Conservation (phyloP, 64 coral and sea anemone species). For the Dendrophyllia cribrosa region DNA sequence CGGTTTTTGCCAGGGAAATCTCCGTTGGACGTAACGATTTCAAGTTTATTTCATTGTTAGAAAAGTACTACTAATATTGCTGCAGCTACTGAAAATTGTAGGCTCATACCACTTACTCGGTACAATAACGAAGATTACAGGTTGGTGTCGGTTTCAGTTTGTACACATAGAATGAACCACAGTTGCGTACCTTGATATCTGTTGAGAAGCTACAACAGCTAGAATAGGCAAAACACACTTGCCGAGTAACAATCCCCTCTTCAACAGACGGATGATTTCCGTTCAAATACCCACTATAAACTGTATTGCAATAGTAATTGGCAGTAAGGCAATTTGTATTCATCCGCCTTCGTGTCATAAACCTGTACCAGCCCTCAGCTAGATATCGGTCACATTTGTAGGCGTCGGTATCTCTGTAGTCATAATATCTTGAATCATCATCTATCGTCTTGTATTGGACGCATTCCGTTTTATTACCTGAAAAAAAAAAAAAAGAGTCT, state of each 20-base stretch:
- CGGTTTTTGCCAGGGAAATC: too few relatives aligned
- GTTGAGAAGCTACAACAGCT: conserved; percentile 23
- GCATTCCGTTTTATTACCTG: conserved; percentile 10
- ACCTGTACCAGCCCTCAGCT: conserved; percentile 79
- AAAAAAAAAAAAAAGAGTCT: too few relatives aligned
- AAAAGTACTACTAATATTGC: too few relatives aligned
- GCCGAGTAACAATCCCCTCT: conserved; percentile 55
- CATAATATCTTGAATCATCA: not conserved
- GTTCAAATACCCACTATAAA: conserved; percentile 54
- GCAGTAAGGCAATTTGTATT: not conserved
- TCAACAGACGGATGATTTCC: conserved; percentile 61
- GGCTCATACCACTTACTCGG: not conserved
- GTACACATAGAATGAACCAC: conserved; percentile 86
- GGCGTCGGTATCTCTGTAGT: too few relatives aligned
- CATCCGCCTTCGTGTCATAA: conserved; percentile 42
- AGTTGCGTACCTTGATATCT: conserved; percentile 78
- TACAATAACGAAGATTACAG: conserved; percentile 77
- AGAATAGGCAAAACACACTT: conserved; percentile 67
- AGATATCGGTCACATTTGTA: conserved; percentile 60
- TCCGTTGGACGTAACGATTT: too few relatives aligned
- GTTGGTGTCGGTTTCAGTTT: conserved; percentile 62
- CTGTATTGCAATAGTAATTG: conserved; percentile 25
- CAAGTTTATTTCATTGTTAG: too few relatives aligned
- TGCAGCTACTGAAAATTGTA: too few relatives aligned
- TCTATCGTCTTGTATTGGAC: not conserved